Percentiles rank a stretch among this genome's conserved stretches.
These are phyloP conservation scores for Scomber colias DNA, from an alignment of 2,113 vertebrate genomes.

Conservation along the genomic window DNA sequence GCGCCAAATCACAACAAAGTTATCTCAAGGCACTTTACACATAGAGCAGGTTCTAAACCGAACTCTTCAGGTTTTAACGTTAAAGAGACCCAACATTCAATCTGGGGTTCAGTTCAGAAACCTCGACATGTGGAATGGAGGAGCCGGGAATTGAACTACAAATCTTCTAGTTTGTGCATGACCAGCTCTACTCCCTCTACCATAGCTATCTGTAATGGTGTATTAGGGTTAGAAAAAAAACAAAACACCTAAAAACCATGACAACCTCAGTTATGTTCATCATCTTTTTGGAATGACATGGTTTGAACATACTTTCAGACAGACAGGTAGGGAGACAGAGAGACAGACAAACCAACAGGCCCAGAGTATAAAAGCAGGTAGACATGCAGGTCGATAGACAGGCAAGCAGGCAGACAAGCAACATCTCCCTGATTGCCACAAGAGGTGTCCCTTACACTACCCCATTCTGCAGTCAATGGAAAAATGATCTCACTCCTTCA, in stretches of 20 bases:
- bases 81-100: too few species aligned
- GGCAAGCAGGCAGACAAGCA: slow-evolving; percentile 40
- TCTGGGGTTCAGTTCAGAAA: too few species aligned
- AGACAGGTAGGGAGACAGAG: background rate
- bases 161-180: too few species aligned
- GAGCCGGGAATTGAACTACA: too few species aligned
- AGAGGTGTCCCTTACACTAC: slow-evolving; percentile 83
- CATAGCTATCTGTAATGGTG: background rate
- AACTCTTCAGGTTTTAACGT: too few species aligned
- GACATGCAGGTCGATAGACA: slow-evolving; percentile 23
- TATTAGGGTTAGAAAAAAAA: background rate
- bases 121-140: too few species aligned
- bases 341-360: background rate
- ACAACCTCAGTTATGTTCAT: background rate
- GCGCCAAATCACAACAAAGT: too few species aligned
- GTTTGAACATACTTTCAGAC: background rate
- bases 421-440: slow-evolving; percentile 72
- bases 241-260: background rate
- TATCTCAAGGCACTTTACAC: too few species aligned
- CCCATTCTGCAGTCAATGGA: slow-evolving; percentile 78
- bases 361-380: slow-evolving; percentile 19
- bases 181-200: too few species aligned
- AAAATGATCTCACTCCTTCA: slow-evolving; percentile 85
- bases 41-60: too few species aligned
- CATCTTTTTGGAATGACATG: background rate